Percentiles rank a stretch among this genome's conserved stretches.
These are phyloP conservation scores for Aphyosemion australe DNA, from an alignment of 2,113 vertebrate species.

Conservation along the genomic window DNA sequence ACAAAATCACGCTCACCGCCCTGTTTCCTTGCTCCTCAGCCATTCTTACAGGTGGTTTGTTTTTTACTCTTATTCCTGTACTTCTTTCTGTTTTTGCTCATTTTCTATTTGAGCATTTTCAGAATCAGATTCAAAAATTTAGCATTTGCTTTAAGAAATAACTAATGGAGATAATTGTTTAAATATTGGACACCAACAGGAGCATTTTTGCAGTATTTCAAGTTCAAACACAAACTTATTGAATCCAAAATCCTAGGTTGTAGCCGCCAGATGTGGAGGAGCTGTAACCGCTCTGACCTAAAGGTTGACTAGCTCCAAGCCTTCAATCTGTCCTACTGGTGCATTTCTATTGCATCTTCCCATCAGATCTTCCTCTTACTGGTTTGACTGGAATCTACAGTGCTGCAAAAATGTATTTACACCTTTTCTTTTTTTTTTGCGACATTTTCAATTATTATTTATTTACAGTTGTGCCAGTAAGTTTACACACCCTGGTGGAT, in stretches of 20 bases:
- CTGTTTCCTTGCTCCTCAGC: conserved; percentile 8
- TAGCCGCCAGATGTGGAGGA: too few species aligned
- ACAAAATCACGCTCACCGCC: conserved; percentile 15
- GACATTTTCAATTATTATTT: too few species aligned
- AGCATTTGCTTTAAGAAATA: too few species aligned
- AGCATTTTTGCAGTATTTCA: too few species aligned
- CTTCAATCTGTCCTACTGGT: conserved; percentile 23
- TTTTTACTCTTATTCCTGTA: conserved; percentile 29
- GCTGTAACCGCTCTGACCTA: conserved; percentile 55
- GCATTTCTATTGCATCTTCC: conserved; percentile 61
- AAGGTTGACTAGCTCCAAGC: conserved; percentile 53
- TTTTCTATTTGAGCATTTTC: conserved; percentile 41
- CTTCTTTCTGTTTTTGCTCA: conserved; percentile 40
- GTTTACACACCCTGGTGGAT: too few species aligned
- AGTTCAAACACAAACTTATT: too few species aligned
- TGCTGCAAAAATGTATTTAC: too few species aligned
- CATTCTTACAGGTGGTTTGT: conserved; percentile 15
- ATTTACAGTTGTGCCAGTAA: too few species aligned
- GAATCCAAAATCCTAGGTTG: too few species aligned
- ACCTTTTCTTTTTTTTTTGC: too few species aligned
- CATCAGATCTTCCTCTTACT: conserved; percentile 68
- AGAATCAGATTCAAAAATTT: conserved; percentile 34
- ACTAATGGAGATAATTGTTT: too few species aligned
- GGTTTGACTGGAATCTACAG: conserved; percentile 42
- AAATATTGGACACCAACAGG: conserved; percentile 18